These are phyloP conservation scores for Cuculus canorus DNA, from an alignment of 2,797 vertebrate genomes.

Conservation along the genomic window DNA sequence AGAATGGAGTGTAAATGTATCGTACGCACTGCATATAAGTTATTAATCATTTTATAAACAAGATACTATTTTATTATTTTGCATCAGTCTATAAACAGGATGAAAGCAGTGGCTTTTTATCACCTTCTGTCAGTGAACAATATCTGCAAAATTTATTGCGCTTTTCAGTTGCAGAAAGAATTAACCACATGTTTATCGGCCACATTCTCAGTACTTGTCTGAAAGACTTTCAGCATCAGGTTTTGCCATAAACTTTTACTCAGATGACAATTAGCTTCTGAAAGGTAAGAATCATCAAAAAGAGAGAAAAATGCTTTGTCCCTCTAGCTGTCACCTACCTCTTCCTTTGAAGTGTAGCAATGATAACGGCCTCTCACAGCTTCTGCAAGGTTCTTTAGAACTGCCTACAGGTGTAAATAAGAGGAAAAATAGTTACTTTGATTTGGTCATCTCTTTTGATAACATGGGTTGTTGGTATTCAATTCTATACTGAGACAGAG, in stretches of 20 bases:
- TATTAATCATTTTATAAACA: neutral
- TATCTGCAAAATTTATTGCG: neutral
- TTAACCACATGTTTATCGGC: neutral
- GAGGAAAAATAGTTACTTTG: neutral
- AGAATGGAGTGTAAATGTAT: neutral
- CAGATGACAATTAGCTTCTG: neutral
- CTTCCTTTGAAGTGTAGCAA: slow-evolving; percentile 68
- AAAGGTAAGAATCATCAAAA: neutral
- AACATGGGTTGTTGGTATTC: neutral
- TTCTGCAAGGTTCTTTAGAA: slow-evolving; percentile 75
- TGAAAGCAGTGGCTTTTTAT: too few relatives aligned
- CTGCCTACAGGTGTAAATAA: slow-evolving; percentile 34
- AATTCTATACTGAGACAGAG: neutral
- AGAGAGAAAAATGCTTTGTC: neutral
- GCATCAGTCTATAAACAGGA: neutral
- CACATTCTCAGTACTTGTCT: neutral
- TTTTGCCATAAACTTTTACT: neutral
- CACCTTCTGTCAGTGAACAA: neutral
- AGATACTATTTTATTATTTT: neutral
- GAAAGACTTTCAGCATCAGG: neutral
- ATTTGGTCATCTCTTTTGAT: neutral
- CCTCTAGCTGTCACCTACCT: slow-evolving; percentile 66
- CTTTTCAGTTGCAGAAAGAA: neutral
- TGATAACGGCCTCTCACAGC: slow-evolving; percentile 73
- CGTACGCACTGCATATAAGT: neutral